These are phyloP conservation scores for Alces alces DNA, from an alignment of 2,113 vertebrate species.

Conservation along the genomic window DNA sequence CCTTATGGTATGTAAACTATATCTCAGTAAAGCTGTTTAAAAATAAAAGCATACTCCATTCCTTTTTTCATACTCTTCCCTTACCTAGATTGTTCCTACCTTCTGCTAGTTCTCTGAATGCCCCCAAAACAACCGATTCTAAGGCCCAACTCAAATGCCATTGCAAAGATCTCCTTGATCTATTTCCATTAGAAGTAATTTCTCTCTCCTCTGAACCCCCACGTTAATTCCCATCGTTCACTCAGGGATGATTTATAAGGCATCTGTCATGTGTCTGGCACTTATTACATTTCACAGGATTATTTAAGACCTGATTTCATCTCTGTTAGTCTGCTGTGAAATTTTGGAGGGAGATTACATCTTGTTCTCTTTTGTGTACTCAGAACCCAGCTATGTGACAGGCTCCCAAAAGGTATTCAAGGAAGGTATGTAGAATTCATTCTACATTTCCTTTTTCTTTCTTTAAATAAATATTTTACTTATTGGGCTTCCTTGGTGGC, in stretches of 20 bases:
- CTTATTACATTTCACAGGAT: not conserved
- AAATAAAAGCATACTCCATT: not conserved
- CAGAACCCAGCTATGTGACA: not conserved
- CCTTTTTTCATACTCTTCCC: not conserved
- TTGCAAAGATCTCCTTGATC: not conserved
- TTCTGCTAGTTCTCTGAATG: not conserved
- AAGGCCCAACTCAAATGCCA: not conserved
- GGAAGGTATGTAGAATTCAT: not conserved
- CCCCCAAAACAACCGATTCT: not conserved
- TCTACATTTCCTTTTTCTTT: not conserved
- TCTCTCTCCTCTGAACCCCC: not conserved
- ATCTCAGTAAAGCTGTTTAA: not conserved
- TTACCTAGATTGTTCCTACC: not conserved
- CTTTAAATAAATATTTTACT: not conserved
- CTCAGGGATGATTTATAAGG: not conserved
- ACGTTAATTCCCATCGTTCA: not conserved
- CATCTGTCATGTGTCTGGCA: not conserved
- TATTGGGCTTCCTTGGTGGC: not conserved
- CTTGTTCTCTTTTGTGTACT: not conserved
- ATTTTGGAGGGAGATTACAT: not conserved
- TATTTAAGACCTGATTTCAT: not conserved
- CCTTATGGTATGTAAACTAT: not conserved
- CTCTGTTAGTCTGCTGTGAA: not conserved
- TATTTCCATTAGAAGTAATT: not conserved
- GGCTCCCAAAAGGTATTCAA: not conserved